Evolutionary conservation across 2,797 vertebrate species (phyloP).

Genomic region (Gymnothorax reevesii): DNA sequence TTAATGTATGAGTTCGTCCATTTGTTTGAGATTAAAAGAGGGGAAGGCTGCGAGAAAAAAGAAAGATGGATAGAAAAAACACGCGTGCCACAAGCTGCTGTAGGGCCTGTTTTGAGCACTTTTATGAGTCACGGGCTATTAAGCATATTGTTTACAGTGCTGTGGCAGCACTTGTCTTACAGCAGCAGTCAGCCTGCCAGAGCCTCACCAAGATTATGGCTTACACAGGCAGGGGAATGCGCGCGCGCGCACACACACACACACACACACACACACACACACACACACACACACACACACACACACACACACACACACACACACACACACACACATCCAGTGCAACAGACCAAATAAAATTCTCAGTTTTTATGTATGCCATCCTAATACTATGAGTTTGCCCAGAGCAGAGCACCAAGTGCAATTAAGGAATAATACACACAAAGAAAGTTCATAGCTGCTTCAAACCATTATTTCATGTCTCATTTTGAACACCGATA

Average conservation of each 20-base stretch:
- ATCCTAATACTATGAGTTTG: not conserved
- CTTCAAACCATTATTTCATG: not conserved
- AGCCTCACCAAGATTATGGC: conserved; percentile 61
- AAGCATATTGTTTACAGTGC: conserved; percentile 77
- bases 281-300: not conserved
- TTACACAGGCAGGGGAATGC: conserved; percentile 50
- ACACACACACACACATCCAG: not conserved
- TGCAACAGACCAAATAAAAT: not conserved
- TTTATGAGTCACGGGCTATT: conserved; percentile 76
- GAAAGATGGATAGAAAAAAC: conserved; percentile 44
- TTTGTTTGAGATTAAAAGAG: conserved; percentile 32
- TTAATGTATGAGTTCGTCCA: conserved; percentile 51
- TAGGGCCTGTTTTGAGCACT: conserved; percentile 65
- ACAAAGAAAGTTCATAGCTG: not conserved
- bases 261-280: conserved; percentile 5
- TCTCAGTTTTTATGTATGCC: not conserved
- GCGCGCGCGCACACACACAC: conserved; percentile 8
- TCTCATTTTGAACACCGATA: not conserved
- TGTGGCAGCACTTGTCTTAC: conserved; percentile 65
- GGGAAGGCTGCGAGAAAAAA: conserved; percentile 56
- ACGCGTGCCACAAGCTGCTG: conserved; percentile 53
- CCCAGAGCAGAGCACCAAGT: not conserved
- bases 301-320: not conserved
- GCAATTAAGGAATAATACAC: not conserved
- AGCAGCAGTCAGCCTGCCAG: conserved; percentile 47